A percentile compares a stretch with the other conserved stretches of the same genome.
Conservation (phyloP, 2,888 invertebrate genomes). For the Drosophila antonietae region DNA sequence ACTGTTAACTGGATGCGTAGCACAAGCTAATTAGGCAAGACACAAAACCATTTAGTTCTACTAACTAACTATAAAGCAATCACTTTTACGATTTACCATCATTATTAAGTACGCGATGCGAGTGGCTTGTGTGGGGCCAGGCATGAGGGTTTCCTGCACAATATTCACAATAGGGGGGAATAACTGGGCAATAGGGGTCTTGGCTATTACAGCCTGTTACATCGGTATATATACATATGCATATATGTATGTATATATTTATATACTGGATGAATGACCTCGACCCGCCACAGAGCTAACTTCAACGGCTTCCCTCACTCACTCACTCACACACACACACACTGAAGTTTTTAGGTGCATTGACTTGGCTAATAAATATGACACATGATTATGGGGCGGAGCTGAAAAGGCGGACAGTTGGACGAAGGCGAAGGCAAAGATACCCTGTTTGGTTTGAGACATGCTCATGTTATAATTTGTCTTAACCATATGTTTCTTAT, state of each 20-base stretch:
- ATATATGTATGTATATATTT: neutral
- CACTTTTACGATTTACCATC: slow-evolving; percentile 20
- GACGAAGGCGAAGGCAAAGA: slow-evolving; percentile 1
- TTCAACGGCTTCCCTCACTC: slow-evolving; percentile 48
- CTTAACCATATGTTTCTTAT: slow-evolving; percentile 20
- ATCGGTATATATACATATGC: neutral
- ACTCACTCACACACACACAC: neutral
- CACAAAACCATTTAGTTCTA: slow-evolving; percentile 7
- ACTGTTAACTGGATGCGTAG: slow-evolving; percentile 7
- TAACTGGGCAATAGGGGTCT: slow-evolving; percentile 11
- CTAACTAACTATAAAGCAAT: slow-evolving; percentile 15
- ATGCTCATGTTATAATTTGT: slow-evolving; percentile 26
- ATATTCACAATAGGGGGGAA: neutral
- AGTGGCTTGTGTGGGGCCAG: slow-evolving; percentile 6
- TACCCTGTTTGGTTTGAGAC: slow-evolving; percentile 27
- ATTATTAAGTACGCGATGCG: neutral
- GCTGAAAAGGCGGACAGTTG: neutral
- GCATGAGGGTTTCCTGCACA: slow-evolving; percentile 1
- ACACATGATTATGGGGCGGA: slow-evolving; percentile 30
- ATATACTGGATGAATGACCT: slow-evolving; percentile 52
- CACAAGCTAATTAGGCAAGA: slow-evolving; percentile 10
- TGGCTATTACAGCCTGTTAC: neutral
- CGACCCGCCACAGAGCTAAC: slow-evolving; percentile 39
- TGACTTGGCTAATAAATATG: slow-evolving; percentile 58
- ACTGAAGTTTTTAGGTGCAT: slow-evolving; percentile 29